A percentile compares a stretch with the other conserved stretches of the same genome.
Conservation (phyloP, 2,113 vertebrate genomes). For the Sebastes fasciatus region DNA sequence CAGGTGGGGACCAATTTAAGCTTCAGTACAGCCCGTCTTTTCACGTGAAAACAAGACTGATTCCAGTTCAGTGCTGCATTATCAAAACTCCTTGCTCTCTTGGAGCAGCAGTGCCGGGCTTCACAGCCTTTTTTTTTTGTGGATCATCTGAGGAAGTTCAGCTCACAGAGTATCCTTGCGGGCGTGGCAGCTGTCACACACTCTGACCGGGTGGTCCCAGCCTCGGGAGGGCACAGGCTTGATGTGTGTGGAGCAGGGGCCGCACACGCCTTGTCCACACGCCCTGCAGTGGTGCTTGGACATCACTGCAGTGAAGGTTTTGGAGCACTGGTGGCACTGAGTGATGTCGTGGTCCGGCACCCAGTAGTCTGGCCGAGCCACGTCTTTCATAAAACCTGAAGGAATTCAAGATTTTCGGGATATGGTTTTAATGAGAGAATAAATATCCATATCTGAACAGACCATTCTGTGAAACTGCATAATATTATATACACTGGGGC, state of each 20-base stretch:
- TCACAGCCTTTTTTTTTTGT: constrained; percentile 32
- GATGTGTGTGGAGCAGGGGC: constrained; percentile 80
- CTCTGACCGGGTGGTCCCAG: constrained; percentile 89
- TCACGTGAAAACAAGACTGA: constrained; percentile 5
- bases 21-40: background rate
- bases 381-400: constrained; percentile 86
- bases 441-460: background rate
- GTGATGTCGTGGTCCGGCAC: constrained; percentile 86
- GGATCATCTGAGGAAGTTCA: constrained; percentile 14
- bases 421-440: background rate
- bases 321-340: constrained; percentile 83
- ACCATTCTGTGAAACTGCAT: background rate
- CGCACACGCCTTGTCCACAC: constrained; percentile 86
- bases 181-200: constrained; percentile 82
- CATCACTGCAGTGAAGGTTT: constrained; percentile 79
- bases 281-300: constrained; percentile 88
- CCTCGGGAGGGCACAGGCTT: constrained; percentile 85
- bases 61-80: background rate
- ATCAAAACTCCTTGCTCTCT: background rate
- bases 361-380: constrained; percentile 88
- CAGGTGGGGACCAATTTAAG: background rate
- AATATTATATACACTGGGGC: background rate
- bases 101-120: constrained; percentile 24
- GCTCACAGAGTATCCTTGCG: constrained; percentile 75
- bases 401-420: background rate